A percentile compares a stretch with the other conserved stretches of the same genome.
phyloP scores from a whole-genome alignment of 1,140 invertebrate species.

The Sarcophaga peregrina region DNA sequence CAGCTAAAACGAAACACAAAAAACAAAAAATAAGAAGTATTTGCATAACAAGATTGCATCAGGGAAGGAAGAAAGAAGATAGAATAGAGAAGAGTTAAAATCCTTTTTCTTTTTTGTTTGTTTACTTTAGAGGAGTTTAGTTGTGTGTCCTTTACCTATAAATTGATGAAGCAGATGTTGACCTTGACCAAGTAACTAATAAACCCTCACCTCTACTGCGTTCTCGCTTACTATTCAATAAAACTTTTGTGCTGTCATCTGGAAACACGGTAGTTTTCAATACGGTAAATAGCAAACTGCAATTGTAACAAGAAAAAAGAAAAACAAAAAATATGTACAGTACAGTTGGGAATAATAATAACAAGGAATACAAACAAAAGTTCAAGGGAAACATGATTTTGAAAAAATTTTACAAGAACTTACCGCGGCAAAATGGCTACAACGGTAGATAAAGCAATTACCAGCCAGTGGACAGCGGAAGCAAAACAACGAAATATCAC shows the following conservation, averaged over 20 bases:
- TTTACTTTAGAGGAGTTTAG: slow-evolving; percentile 14
- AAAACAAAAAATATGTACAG: background rate
- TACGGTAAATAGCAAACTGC: slow-evolving; percentile 68
- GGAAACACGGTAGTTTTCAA: slow-evolving; percentile 69
- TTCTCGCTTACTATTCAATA: slow-evolving; percentile 67
- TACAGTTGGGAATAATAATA: background rate
- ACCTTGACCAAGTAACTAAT: slow-evolving; percentile 75
- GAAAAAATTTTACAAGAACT: slow-evolving; percentile 46
- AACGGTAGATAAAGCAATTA: slow-evolving; percentile 80
- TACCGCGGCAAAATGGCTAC: slow-evolving; percentile 88
- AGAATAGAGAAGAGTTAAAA: background rate
- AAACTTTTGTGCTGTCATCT: slow-evolving; percentile 69
- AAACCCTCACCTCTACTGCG: slow-evolving; percentile 72
- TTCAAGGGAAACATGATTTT: slow-evolving; percentile 13
- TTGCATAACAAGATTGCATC: background rate
- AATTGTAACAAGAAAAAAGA: slow-evolving; percentile 33
- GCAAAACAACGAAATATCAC: slow-evolving; percentile 83
- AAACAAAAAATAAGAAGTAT: too few relatives aligned
- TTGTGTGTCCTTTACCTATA: slow-evolving; percentile 71
- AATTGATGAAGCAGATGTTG: slow-evolving; percentile 74
- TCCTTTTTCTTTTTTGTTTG: background rate
- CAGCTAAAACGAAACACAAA: background rate
- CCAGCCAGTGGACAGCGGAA: slow-evolving; percentile 83
- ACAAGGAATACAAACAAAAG: background rate
- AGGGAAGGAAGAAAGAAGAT: background rate